phyloP scores from a whole-genome alignment of 2,797 vertebrate genomes.

The Leptatherina wallacei region DNA sequence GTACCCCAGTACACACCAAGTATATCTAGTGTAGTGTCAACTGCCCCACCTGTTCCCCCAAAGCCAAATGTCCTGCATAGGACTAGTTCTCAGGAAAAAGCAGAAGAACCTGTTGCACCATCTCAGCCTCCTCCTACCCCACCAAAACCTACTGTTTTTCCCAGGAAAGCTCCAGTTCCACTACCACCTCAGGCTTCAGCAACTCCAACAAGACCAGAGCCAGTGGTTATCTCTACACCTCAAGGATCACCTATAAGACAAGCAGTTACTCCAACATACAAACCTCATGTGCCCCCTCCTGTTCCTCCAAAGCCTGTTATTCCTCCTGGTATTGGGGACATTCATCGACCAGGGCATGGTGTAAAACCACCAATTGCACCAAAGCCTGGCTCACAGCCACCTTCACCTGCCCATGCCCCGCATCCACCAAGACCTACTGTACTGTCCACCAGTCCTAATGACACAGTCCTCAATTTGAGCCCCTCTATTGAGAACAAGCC shows the following conservation, averaged over 20 bases:
- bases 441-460: constrained; percentile 78
- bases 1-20: constrained; percentile 85
- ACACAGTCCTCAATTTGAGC: constrained; percentile 91
- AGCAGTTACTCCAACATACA: constrained; percentile 78
- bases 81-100: constrained; percentile 88
- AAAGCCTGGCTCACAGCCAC: constrained; percentile 85
- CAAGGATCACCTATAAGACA: constrained; percentile 71
- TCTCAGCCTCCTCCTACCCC: constrained; percentile 90
- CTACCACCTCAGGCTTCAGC: constrained; percentile 81
- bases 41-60: constrained; percentile 86
- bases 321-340: constrained; percentile 89
- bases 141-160: constrained; percentile 91
- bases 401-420: constrained; percentile 77
- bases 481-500: constrained; percentile 87
- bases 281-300: constrained; percentile 90
- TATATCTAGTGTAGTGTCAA: constrained; percentile 81
- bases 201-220: constrained; percentile 62
- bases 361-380: constrained; percentile 93
- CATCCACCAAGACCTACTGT: constrained; percentile 83
- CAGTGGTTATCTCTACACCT: constrained; percentile 67
- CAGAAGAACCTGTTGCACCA: constrained; percentile 84
- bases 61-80: constrained; percentile 87
- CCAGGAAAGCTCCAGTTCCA: constrained; percentile 86
- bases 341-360: constrained; percentile 85
- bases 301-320: constrained; percentile 95